Evolutionary conservation across 35 echinoderm and acorn worm genomes (phyloP).

Genomic region (Heliocidaris tuberculata): DNA sequence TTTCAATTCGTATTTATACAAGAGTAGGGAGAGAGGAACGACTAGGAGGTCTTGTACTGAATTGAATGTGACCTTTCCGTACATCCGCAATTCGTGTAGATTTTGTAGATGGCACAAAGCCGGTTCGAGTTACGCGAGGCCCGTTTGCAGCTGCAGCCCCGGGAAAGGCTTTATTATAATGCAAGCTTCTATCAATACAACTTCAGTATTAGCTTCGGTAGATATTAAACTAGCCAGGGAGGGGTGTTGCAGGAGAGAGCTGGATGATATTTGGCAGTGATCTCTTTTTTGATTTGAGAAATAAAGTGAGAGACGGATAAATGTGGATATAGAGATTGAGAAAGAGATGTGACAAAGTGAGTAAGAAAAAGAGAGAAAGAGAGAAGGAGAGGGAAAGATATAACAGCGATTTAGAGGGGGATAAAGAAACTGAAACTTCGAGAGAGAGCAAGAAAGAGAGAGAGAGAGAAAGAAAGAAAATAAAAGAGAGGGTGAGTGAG

Average conservation of each 20-base stretch:
- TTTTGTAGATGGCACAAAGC: background rate
- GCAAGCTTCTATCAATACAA: background rate
- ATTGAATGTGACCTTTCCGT: background rate
- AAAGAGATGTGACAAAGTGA: background rate
- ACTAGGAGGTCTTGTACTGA: background rate
- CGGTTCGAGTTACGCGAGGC: background rate
- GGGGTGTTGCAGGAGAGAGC: background rate
- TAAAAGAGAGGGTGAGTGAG: background rate
- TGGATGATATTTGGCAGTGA: background rate
- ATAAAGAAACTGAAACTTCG: background rate
- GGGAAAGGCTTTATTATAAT: slow-evolving; percentile 4
- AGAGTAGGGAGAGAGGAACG: background rate
- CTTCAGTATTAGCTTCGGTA: background rate
- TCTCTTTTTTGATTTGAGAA: too few relatives aligned
- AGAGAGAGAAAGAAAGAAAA: too few relatives aligned
- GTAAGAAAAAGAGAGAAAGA: background rate
- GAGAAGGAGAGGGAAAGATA: background rate
- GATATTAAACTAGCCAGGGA: background rate
- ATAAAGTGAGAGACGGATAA: too few relatives aligned
- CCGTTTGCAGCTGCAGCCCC: background rate
- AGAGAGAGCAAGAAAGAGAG: background rate
- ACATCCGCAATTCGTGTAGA: background rate
- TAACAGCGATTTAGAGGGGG: background rate
- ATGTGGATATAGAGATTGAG: too few relatives aligned
- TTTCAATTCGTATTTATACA: background rate